phyloP scores from a whole-genome alignment of 1,140 invertebrate genomes.

The Alviniconcha marisindica region DNA sequence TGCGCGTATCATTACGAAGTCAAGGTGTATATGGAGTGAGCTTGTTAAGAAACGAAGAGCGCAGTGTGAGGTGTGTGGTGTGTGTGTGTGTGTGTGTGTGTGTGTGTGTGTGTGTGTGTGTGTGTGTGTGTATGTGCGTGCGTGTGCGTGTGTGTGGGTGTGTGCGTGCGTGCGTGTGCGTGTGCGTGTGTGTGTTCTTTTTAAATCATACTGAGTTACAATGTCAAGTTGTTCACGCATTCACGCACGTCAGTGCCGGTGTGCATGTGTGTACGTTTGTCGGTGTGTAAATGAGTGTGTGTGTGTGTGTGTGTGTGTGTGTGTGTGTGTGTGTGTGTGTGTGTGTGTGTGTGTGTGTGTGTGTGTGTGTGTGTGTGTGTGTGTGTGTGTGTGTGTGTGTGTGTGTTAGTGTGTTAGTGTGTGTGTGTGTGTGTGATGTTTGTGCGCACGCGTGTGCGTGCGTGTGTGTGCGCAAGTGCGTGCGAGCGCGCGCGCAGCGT shows the following conservation, averaged over 20 bases:
- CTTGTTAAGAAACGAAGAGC: too few species aligned
- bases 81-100: not conserved
- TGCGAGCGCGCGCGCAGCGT: too few species aligned
- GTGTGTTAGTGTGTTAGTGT: not conserved
- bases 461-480: not conserved
- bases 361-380: slow-evolving; percentile 5
- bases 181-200: not conserved
- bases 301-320: not conserved
- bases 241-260: not conserved
- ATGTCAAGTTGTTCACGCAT: not conserved
- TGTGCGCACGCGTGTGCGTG: not conserved
- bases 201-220: not conserved
- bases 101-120: not conserved
- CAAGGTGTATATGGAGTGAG: too few species aligned
- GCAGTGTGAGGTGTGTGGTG: too few species aligned
- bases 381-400: not conserved
- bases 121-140: not conserved
- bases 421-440: not conserved
- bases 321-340: not conserved
- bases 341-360: not conserved
- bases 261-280: not conserved
- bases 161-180: not conserved
- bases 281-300: not conserved
- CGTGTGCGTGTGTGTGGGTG: not conserved
- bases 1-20: too few species aligned